Evolutionary conservation across 2,888 invertebrate genomes (phyloP), one percentile per base, ranked within the genome.

Genomic region (Drosophila infuscata): DNA sequence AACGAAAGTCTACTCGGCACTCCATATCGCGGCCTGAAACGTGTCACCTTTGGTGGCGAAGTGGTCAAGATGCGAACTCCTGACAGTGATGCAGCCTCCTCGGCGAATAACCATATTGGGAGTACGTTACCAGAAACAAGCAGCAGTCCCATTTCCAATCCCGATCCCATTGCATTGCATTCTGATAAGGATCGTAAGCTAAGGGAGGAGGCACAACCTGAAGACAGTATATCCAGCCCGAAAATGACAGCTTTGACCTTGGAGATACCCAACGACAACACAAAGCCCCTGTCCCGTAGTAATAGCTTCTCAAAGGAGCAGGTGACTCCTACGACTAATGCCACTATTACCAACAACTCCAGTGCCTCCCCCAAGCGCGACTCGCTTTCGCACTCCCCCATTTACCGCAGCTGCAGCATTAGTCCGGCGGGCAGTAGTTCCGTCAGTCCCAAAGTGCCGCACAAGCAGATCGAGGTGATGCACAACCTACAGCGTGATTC

Each of bases 41-140:
- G 96, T 87, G 97, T 97, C 11, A 95, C 96, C 57, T 97, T 97
- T 82, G 97, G 97, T 6, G 97, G 97, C n/a, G 97, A 97, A 93
- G 95, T 96, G 76, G 96, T 97, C 5, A 97, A 97, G 94, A 95
- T 97, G 92, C 94, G 97, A 74, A 97, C 97, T 17, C 97, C 97
- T 0, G 97, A 97, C 81, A 97, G 97, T 91, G 97, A 97, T 89
- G 95, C 95, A 35, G 94, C 94, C 56, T 85, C 88, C 3, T 94
- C 94, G 15, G 83, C 76, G 3, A 80, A 69, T 43, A 77, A 81
- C 29, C 15, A 25, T 4, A 59, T 17, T 11, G 71, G 70, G 15
- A 79, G 41, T 17, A n/a, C 11, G 12, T 43, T 48, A 32, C 49
- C 33, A 11, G 58, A 48, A n/a, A 20, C 62, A 3, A 51, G 33